Percentiles rank a stretch among this genome's conserved stretches.
These are phyloP conservation scores for Dendrocopos noguchii DNA, from an alignment of 2,113 vertebrate genomes.

Conservation along the genomic window DNA sequence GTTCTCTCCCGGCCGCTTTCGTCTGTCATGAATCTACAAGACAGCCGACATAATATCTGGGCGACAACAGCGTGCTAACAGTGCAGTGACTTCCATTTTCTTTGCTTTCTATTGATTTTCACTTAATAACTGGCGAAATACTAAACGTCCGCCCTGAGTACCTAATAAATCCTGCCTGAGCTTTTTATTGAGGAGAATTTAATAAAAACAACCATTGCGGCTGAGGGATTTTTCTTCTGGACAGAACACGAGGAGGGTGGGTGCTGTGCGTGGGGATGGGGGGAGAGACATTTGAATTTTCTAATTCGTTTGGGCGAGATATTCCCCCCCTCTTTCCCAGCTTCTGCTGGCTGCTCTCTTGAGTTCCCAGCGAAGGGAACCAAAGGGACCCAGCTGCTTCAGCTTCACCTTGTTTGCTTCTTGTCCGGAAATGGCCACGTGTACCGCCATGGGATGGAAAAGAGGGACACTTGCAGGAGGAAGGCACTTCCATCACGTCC, in stretches of 20 bases:
- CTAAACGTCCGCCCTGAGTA: constrained; percentile 99
- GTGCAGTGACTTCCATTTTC: constrained; percentile 99
- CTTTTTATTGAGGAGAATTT: constrained; percentile 99
- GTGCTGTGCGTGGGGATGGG: background rate
- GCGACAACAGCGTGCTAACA: constrained; percentile 94
- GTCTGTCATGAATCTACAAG: constrained; percentile 99
- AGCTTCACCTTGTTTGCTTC: background rate
- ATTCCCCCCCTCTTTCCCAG: background rate
- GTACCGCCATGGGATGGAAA: background rate
- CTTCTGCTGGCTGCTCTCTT: too few species aligned
- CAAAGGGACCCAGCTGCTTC: background rate
- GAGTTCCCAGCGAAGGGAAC: too few species aligned
- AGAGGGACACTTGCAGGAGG: background rate
- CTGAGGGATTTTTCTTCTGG: constrained; percentile 96
- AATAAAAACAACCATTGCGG: constrained; percentile 97
- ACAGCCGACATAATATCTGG: constrained; percentile 99
- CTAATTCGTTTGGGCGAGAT: background rate
- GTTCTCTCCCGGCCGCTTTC: constrained; percentile 91
- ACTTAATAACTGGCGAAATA: constrained; percentile 99
- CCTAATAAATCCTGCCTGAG: constrained; percentile 99
- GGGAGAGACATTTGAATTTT: constrained; percentile 66
- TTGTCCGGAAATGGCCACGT: background rate
- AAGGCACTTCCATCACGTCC: background rate
- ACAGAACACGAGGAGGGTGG: constrained; percentile 79
- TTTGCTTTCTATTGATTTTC: constrained; percentile 99